These are phyloP conservation scores for Busseola fusca DNA, from an alignment of 2,888 invertebrate species.

Conservation along the genomic window DNA sequence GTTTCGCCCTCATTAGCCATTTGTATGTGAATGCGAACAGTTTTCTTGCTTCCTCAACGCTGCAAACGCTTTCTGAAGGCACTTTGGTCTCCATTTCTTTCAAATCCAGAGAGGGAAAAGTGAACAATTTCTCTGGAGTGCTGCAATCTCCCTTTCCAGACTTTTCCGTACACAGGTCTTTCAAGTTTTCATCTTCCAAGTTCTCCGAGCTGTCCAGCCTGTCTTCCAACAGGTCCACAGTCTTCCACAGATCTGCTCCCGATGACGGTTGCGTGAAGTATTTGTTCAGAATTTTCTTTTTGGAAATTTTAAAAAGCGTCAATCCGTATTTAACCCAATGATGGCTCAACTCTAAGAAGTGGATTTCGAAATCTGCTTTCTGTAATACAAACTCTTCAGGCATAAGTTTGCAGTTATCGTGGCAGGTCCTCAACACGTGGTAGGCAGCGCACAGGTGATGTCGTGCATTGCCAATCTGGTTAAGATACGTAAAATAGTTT, in stretches of 20 bases:
- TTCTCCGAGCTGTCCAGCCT: conserved; percentile 64
- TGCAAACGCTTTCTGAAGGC: conserved; percentile 72
- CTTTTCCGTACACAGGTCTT: conserved; percentile 79
- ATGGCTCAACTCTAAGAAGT: conserved; percentile 87
- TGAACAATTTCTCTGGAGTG: conserved; percentile 70
- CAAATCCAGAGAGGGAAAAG: conserved; percentile 79
- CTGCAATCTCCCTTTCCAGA: conserved; percentile 75
- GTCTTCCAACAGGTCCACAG: conserved; percentile 74
- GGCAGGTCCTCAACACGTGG: conserved; percentile 88
- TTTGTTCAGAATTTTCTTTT: conserved; percentile 81
- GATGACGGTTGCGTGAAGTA: conserved; percentile 79
- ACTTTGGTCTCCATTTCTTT: conserved; percentile 79
- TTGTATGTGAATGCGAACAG: conserved; percentile 89
- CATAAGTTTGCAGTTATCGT: conserved; percentile 85
- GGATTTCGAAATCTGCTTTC: conserved; percentile 82
- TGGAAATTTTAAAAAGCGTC: conserved; percentile 88
- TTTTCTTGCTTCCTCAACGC: conserved; percentile 84
- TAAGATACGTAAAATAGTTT: conserved; percentile 85
- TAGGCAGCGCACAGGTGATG: conserved; percentile 91
- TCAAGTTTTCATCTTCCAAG: conserved; percentile 76
- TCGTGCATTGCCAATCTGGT: conserved; percentile 85
- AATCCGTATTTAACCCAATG: conserved; percentile 90
- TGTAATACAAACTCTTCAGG: conserved; percentile 82
- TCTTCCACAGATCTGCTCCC: conserved; percentile 79
- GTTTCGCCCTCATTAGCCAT: conserved; percentile 89